A percentile compares a stretch with the other conserved stretches of the same genome.
These are phyloP conservation scores for Hydra vulgaris DNA, from an alignment of 30 jellyfish, hydroid and myxozoan genomes.

Conservation along the genomic window DNA sequence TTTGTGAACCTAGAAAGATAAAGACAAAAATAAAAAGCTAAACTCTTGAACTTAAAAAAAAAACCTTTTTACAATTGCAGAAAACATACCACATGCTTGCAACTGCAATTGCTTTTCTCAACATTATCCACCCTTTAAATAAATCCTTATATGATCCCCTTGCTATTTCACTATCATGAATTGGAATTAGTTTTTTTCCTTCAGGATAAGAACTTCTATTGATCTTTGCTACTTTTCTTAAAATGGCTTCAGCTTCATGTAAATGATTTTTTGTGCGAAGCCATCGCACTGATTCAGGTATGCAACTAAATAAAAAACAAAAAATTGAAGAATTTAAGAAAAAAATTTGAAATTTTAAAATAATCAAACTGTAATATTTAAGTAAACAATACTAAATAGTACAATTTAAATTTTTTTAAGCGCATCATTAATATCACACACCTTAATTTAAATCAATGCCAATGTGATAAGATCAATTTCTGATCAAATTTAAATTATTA, in stretches of 20 bases:
- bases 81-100: constrained; percentile 9
- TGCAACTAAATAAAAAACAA: constrained; percentile 33
- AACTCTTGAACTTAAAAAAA: no score
- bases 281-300: constrained; percentile 90
- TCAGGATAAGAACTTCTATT: constrained; percentile 63
- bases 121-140: neutral
- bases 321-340: no score
- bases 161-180: neutral
- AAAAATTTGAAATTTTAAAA: no score
- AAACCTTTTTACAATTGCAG: neutral
- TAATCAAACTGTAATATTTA: no score
- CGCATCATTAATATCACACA: no score
- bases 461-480: no score
- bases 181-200: constrained; percentile 31
- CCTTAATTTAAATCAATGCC: no score
- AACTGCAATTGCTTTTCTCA: neutral
- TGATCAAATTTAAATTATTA: no score
- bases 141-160: constrained; percentile 12
- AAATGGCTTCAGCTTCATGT: constrained; percentile 61
- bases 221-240: constrained; percentile 41
- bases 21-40: neutral
- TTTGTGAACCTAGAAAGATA: constrained; percentile 12
- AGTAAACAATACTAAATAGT: no score
- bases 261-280: constrained; percentile 46
- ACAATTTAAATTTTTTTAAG: no score